Conservation (phyloP, 2,888 invertebrate species). For the Drosophila aldrichi region DNA sequence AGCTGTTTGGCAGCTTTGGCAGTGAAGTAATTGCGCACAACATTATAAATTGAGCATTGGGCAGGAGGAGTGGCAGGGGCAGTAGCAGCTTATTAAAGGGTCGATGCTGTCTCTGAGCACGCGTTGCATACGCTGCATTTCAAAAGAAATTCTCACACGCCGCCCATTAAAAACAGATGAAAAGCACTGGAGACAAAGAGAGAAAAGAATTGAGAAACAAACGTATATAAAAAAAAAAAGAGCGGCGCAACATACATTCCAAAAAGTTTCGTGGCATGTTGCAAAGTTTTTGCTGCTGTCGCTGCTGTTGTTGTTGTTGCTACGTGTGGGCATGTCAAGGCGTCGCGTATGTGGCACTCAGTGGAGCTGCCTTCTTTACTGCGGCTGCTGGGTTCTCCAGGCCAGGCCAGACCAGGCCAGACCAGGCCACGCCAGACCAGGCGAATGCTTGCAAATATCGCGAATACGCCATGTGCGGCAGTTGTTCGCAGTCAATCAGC, state of each 20-base stretch:
- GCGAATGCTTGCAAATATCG: slow-evolving; percentile 58
- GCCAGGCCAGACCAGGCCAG: background rate
- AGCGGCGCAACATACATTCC: slow-evolving; percentile 65
- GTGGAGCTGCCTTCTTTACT: slow-evolving; percentile 32
- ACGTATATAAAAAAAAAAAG: slow-evolving; percentile 21
- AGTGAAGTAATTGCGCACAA: slow-evolving; percentile 78
- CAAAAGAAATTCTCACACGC: slow-evolving; percentile 82
- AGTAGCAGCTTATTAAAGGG: slow-evolving; percentile 62
- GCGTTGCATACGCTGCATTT: slow-evolving; percentile 65
- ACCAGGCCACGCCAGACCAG: background rate
- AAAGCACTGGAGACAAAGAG: slow-evolving; percentile 2
- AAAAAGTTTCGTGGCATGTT: slow-evolving; percentile 74
- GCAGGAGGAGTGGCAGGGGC: slow-evolving; percentile 3
- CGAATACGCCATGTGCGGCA: slow-evolving; percentile 66
- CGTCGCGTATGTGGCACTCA: slow-evolving; percentile 65
- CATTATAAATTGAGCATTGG: slow-evolving; percentile 67
- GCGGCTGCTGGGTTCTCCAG: slow-evolving; percentile 20
- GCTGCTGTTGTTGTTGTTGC: slow-evolving; percentile 43
- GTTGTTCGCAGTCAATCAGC: slow-evolving; percentile 61
- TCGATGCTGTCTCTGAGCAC: slow-evolving; percentile 57
- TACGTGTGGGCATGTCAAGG: slow-evolving; percentile 79
- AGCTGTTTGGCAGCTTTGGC: slow-evolving; percentile 59
- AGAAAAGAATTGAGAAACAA: slow-evolving; percentile 26
- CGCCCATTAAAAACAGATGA: slow-evolving; percentile 49
- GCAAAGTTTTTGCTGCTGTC: slow-evolving; percentile 64